A percentile compares a stretch with the other conserved stretches of the same genome.
Evolutionary conservation across 2,888 invertebrate genomes (phyloP).

Genomic region (Caenorhabditis angaria): DNA sequence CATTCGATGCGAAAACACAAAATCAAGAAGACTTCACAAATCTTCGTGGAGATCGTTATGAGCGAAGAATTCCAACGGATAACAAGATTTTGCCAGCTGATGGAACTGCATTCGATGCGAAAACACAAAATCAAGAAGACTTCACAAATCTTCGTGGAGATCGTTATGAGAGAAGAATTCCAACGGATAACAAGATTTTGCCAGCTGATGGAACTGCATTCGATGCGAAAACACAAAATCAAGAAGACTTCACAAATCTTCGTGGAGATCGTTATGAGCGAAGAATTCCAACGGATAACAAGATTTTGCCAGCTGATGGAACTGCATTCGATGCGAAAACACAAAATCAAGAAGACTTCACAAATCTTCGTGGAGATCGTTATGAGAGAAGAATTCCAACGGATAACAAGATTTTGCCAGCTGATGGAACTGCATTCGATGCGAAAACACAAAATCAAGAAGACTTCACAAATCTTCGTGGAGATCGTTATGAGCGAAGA

Average conservation of each 20-base stretch:
- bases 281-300: constrained; percentile 13
- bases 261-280: constrained; percentile 15
- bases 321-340: constrained; percentile 11
- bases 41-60: constrained; percentile 19
- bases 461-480: constrained; percentile 17
- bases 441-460: constrained; percentile 20
- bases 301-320: constrained; percentile 13
- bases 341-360: constrained; percentile 21
- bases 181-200: constrained; percentile 18
- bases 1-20: constrained; percentile 17
- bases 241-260: constrained; percentile 17
- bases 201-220: constrained; percentile 16
- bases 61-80: constrained; percentile 12
- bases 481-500: constrained; percentile 15
- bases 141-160: constrained; percentile 16
- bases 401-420: constrained; percentile 21
- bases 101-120: constrained; percentile 12
- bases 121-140: constrained; percentile 21
- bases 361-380: constrained; percentile 12
- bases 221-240: constrained; percentile 18
- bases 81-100: constrained; percentile 16
- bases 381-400: constrained; percentile 14
- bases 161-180: constrained; percentile 13
- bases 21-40: constrained; percentile 23
- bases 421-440: constrained; percentile 14